A percentile compares a stretch with the other conserved stretches of the same genome.
These are phyloP conservation scores for Coboldia fuscipes DNA, from an alignment of 1,140 invertebrate species.

Conservation along the genomic window DNA sequence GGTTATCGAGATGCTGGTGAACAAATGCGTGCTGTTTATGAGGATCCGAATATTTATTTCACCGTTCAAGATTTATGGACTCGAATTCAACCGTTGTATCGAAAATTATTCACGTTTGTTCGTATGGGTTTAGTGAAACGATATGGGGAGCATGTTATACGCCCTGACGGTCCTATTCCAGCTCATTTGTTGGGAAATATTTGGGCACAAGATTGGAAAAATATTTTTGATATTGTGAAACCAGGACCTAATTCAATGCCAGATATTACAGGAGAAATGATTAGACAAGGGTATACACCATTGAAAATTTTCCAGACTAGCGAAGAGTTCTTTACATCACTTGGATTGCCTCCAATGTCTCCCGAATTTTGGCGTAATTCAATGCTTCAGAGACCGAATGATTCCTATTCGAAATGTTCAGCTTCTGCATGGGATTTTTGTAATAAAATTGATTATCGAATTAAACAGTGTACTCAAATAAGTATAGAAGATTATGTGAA, in stretches of 20 bases:
- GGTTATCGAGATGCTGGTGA: constrained; percentile 59
- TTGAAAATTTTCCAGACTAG: constrained; percentile 57
- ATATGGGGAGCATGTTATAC: constrained; percentile 39
- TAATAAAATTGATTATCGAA: constrained; percentile 63
- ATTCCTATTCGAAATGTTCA: constrained; percentile 52
- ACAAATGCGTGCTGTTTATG: constrained; percentile 45
- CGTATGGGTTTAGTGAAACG: constrained; percentile 40
- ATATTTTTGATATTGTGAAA: constrained; percentile 52
- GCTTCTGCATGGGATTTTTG: constrained; percentile 80
- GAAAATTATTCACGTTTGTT: constrained; percentile 70
- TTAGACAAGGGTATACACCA: constrained; percentile 46
- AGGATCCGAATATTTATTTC: constrained; percentile 40
- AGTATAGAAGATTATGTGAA: constrained; percentile 59
- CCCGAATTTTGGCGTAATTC: constrained; percentile 63
- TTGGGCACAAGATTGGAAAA: constrained; percentile 69
- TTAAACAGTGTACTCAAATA: constrained; percentile 75
- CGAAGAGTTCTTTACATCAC: constrained; percentile 59
- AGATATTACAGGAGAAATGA: constrained; percentile 55
- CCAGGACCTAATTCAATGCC: constrained; percentile 49
- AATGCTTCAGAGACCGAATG: constrained; percentile 44
- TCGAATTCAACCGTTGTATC: constrained; percentile 55
- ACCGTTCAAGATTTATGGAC: constrained; percentile 49
- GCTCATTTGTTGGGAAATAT: constrained; percentile 59
- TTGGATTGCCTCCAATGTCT: constrained; percentile 54
- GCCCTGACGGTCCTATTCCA: constrained; percentile 49